A percentile compares a stretch with the other conserved stretches of the same genome.
Evolutionary conservation across 2,113 vertebrate genomes (phyloP).

Genomic region (Ciconia maguari): DNA sequence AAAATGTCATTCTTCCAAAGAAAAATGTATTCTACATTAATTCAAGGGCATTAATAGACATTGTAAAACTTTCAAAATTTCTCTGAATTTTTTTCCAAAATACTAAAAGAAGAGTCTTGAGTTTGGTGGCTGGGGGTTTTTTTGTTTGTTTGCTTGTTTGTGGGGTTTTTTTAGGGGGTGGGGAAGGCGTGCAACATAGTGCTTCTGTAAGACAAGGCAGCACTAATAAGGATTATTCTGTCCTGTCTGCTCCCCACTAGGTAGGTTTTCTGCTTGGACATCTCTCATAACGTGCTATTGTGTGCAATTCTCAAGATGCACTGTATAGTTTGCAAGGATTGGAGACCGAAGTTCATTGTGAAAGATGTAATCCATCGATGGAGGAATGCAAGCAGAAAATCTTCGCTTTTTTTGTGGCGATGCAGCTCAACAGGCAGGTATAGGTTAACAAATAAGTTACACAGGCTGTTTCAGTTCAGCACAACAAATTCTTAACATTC

Average conservation of each 20-base stretch:
- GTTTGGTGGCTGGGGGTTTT: accelerated
- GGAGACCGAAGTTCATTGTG: not conserved
- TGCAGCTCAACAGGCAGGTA: not conserved
- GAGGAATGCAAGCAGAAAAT: not conserved
- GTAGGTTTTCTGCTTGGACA: not conserved
- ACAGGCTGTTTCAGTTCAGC: not conserved
- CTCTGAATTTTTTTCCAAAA: not conserved
- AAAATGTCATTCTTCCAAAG: not conserved
- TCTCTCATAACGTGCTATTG: not conserved
- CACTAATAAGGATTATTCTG: not conserved
- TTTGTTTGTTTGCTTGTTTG: not conserved
- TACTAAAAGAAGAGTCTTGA: not conserved
- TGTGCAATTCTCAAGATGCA: not conserved
- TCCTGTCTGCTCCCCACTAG: not conserved
- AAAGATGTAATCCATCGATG: not conserved
- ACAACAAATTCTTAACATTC: not conserved
- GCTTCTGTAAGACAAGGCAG: not conserved
- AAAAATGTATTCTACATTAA: not conserved
- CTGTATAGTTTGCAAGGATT: not conserved
- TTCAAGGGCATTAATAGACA: not conserved
- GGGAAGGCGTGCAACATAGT: accelerated
- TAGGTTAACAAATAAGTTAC: not conserved
- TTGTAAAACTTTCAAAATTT: not conserved
- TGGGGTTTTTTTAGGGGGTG: accelerated
- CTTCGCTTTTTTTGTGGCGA: not conserved